A percentile compares a stretch with the other conserved stretches of the same genome.
These are phyloP conservation scores for Bergia puertoricense DNA, from an alignment of 92 coral and sea anemone species.

Conservation along the genomic window DNA sequence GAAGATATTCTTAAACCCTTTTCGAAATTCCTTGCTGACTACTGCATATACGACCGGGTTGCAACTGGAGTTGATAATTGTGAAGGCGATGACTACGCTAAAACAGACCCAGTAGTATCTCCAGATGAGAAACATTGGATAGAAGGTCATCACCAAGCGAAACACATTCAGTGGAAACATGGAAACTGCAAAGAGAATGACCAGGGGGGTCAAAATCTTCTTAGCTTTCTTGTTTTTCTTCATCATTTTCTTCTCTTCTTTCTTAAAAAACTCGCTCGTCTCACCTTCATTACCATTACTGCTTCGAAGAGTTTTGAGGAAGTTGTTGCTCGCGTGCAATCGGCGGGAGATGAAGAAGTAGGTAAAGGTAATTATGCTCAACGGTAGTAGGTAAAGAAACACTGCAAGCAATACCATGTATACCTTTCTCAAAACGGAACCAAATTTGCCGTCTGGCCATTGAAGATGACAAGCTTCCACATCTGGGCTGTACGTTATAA, in stretches of 20 bases:
- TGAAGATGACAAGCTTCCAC: slow-evolving; percentile 1
- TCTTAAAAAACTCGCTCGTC: slow-evolving; percentile 29
- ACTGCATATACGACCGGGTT: slow-evolving; percentile 34
- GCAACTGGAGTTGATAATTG: slow-evolving; percentile 25
- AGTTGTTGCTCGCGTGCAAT: slow-evolving; percentile 12
- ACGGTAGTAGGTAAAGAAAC: slow-evolving; percentile 13
- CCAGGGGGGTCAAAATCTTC: slow-evolving; percentile 35
- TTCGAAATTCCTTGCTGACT: slow-evolving; percentile 30
- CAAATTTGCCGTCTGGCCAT: slow-evolving; percentile 17
- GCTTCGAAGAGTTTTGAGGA: slow-evolving; percentile 18
- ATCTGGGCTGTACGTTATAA: neutral
- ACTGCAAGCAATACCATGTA: neutral
- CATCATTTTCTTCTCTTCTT: slow-evolving; percentile 30
- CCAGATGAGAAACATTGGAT: slow-evolving; percentile 9
- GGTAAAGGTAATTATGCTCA: slow-evolving; percentile 9
- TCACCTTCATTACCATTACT: neutral
- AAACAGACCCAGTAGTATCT: slow-evolving; percentile 33
- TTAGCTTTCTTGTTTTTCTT: slow-evolving; percentile 46
- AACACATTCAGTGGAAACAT: slow-evolving; percentile 29
- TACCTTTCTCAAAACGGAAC: neutral
- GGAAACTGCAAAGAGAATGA: slow-evolving; percentile 22
- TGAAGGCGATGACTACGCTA: slow-evolving; percentile 13
- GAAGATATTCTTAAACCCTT: slow-evolving; percentile 11
- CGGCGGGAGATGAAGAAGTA: slow-evolving; percentile 41
- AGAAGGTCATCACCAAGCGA: slow-evolving; percentile 30